phyloP scores from a whole-genome alignment of 1,140 invertebrate species.

The Lucilia cuprina region DNA sequence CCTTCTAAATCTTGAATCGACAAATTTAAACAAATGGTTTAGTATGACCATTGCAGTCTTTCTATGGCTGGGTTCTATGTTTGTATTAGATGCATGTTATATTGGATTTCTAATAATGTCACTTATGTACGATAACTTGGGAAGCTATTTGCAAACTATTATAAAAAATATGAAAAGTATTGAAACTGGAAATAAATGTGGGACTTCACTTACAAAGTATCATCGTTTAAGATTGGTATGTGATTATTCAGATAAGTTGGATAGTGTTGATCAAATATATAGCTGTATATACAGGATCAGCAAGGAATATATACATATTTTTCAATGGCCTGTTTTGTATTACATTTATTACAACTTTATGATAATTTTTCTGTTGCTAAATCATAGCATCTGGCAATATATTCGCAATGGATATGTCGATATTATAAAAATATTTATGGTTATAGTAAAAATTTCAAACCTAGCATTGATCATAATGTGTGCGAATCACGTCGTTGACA shows the following conservation, averaged over 20 bases:
- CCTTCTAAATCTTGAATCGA: not conserved
- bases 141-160: not conserved
- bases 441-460: conserved; percentile 30
- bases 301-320: conserved; percentile 41
- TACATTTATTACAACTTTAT: conserved; percentile 55
- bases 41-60: conserved; percentile 41
- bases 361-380: conserved; percentile 41
- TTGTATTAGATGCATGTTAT: conserved; percentile 49
- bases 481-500: conserved; percentile 21
- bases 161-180: not conserved
- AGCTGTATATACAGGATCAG: conserved; percentile 42
- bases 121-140: not conserved
- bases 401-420: not conserved
- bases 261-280: not conserved
- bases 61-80: conserved; percentile 53
- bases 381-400: conserved; percentile 29
- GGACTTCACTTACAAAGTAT: not conserved
- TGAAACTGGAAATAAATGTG: not conserved
- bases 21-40: conserved; percentile 1
- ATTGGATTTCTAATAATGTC: conserved; percentile 44
- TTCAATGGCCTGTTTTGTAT: conserved; percentile 54
- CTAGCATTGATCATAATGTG: conserved; percentile 29
- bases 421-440: not conserved
- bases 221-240: conserved; percentile 7
- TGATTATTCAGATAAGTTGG: conserved; percentile 8